Evolutionary conservation across 2,888 invertebrate genomes (phyloP).

Genomic region (Arrhopalites spinosus): DNA sequence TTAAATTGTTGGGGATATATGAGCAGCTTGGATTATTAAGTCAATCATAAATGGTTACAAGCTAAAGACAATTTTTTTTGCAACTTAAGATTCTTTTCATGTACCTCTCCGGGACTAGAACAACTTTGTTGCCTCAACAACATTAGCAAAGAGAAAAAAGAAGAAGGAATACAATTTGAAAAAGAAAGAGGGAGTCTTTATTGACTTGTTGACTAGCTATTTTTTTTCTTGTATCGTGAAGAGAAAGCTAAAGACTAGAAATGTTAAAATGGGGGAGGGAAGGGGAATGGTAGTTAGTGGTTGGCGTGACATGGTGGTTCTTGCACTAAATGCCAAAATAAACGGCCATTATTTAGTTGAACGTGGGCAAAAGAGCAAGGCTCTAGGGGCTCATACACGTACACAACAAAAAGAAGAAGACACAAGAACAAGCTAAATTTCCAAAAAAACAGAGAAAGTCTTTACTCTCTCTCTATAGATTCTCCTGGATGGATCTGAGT

Average conservation of each 20-base stretch:
- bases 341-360: slow-evolving; percentile 48
- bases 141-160: background rate
- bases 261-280: no score
- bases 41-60: slow-evolving; percentile 5
- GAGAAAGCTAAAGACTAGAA: no score
- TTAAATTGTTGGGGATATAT: no score
- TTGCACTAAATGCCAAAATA: slow-evolving; percentile 44
- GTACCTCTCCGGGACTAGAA: background rate
- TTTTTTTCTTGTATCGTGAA: no score
- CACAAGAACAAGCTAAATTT: background rate
- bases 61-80: background rate
- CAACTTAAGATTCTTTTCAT: slow-evolving; percentile 6
- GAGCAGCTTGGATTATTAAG: background rate
- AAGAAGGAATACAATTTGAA: background rate
- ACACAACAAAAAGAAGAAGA: background rate
- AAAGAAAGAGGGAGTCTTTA: no score
- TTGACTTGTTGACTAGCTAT: slow-evolving; percentile 8
- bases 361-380: slow-evolving; percentile 40
- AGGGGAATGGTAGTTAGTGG: slow-evolving; percentile 6
- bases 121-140: background rate
- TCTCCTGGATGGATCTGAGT: background rate
- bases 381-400: slow-evolving; percentile 42
- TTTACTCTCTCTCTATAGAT: background rate
- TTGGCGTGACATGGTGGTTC: slow-evolving; percentile 34
- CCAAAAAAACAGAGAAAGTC: no score